Conservation (phyloP, 2,797 vertebrate species). For the Mormyrops boulengeri region DNA sequence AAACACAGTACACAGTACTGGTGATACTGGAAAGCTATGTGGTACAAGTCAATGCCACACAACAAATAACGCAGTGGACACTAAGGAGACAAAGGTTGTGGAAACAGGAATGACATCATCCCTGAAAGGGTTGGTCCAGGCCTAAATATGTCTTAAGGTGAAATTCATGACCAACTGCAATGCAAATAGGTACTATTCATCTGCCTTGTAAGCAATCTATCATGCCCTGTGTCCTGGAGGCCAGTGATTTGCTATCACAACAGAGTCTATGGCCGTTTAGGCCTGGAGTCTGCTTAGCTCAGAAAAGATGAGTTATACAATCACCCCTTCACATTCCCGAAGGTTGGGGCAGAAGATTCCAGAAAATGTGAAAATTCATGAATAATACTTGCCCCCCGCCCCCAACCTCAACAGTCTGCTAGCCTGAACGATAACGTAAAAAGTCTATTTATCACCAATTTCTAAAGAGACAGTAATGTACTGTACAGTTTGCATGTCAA, state of each 20-base stretch:
- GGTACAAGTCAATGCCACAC: neutral
- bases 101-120: neutral
- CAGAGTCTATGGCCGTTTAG: neutral
- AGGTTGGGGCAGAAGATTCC: neutral
- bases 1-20: neutral
- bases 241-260: neutral
- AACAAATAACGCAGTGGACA: neutral
- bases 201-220: neutral
- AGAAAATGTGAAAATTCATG: neutral
- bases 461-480: neutral
- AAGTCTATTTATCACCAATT: neutral
- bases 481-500: neutral
- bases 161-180: neutral
- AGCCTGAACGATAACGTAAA: neutral
- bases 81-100: neutral
- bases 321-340: neutral
- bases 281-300: neutral
- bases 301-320: neutral
- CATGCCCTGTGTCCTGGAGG: neutral
- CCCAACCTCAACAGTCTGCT: neutral
- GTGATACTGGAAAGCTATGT: neutral
- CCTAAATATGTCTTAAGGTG: neutral
- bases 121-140: neutral
- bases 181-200: neutral
- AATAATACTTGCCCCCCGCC: neutral